Evolutionary conservation across 2,888 invertebrate species (phyloP).

Genomic region (Rhopalosiphum nymphaeae): DNA sequence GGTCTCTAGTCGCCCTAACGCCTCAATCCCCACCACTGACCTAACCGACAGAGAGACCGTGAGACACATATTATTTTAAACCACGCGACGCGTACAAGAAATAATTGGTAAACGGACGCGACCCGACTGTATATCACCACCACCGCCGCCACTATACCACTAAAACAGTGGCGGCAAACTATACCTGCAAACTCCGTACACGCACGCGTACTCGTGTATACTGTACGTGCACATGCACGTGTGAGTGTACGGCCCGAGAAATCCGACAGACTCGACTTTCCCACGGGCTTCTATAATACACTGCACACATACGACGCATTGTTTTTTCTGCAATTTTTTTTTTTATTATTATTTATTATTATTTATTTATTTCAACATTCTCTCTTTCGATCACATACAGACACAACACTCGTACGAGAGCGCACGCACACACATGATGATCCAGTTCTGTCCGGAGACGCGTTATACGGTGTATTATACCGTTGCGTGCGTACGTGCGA

Average conservation of each 20-base stretch:
- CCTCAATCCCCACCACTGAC: background rate
- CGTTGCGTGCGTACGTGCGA: background rate
- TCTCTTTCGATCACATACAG: constrained; percentile 32
- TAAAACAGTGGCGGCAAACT: constrained; percentile 7
- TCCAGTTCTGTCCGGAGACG: constrained; percentile 61
- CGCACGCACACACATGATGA: constrained; percentile 1
- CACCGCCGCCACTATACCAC: background rate
- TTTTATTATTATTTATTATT: background rate
- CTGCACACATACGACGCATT: background rate
- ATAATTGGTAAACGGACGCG: constrained; percentile 62
- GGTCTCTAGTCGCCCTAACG: background rate
- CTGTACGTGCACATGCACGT: constrained; percentile 11
- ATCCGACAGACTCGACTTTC: constrained; percentile 57
- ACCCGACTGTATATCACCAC: constrained; percentile 47
- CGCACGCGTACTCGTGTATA: constrained; percentile 6
- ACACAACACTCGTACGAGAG: background rate
- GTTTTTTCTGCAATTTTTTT: constrained; percentile 19
- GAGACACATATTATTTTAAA: constrained; percentile 20
- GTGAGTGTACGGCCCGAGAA: constrained; percentile 1
- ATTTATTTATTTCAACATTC: constrained; percentile 36
- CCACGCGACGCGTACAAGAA: constrained; percentile 34
- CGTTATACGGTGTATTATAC: constrained; percentile 22
- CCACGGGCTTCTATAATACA: constrained; percentile 43
- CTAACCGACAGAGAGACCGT: constrained; percentile 6
- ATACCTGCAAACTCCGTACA: constrained; percentile 53